A percentile compares a stretch with the other conserved stretches of the same genome.
These are phyloP conservation scores for Frankliniella intonsa DNA, from an alignment of 2,888 invertebrate genomes.

Conservation along the genomic window DNA sequence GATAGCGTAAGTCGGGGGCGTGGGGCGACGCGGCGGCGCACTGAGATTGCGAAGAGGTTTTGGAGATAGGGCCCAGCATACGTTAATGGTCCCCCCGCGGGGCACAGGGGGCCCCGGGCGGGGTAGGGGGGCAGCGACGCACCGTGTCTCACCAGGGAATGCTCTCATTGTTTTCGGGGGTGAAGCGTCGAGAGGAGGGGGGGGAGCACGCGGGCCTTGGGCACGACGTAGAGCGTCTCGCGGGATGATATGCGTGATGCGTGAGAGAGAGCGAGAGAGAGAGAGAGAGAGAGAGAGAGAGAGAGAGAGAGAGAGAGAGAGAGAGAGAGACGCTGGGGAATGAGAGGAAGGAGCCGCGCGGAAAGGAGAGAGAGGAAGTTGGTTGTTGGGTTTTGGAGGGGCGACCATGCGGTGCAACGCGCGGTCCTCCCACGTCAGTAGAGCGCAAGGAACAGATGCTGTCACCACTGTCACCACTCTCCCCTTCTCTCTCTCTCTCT, in stretches of 20 bases:
- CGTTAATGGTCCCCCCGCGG: conserved; percentile 23
- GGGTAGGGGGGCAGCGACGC: not conserved
- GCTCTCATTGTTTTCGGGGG: not conserved
- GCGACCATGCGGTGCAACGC: not conserved
- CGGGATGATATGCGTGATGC: not conserved
- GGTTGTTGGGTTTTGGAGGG: not conserved
- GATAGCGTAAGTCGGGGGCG: too few relatives aligned
- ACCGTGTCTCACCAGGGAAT: conserved; percentile 14
- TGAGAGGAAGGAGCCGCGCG: not conserved
- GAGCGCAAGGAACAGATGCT: not conserved
- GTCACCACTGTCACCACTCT: not conserved
- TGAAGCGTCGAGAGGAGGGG: not conserved
- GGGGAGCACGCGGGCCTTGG: not conserved
- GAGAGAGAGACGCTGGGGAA: not conserved
- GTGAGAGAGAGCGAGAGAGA: not conserved
- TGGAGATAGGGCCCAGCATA: not conserved
- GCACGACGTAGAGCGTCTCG: not conserved
- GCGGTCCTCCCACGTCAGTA: not conserved
- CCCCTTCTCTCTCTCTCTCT: not conserved
- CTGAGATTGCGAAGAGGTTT: conserved; percentile 7
- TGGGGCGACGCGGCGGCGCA: too few relatives aligned
- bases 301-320: too few relatives aligned
- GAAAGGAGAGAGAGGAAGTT: not conserved
- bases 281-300: not conserved
- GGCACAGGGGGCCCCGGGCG: not conserved